phyloP scores from a whole-genome alignment of 1,140 invertebrate genomes.

The Caenorhabditis latens region DNA sequence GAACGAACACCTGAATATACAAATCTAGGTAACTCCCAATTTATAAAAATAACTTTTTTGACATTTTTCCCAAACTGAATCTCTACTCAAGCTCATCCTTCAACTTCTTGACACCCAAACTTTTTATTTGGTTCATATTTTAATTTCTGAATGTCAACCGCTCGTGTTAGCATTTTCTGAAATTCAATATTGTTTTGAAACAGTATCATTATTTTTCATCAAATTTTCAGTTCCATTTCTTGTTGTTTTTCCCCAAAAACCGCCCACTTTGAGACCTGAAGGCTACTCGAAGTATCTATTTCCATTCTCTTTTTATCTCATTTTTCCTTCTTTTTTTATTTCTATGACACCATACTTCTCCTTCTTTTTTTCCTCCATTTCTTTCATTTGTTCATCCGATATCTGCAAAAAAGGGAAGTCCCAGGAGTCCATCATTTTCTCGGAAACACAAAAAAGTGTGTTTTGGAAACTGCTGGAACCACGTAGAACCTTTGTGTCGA shows the following conservation, averaged over 20 bases:
- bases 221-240: too few species aligned
- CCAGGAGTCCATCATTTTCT: constrained; percentile 26
- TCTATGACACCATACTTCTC: not conserved
- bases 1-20: too few species aligned
- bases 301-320: constrained; percentile 11
- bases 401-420: constrained; percentile 1
- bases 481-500: constrained; percentile 5
- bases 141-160: too few species aligned
- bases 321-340: not conserved
- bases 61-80: too few species aligned
- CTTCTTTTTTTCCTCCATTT: not conserved
- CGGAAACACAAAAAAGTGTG: constrained; percentile 30
- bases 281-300: constrained; percentile 23
- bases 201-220: too few species aligned
- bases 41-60: too few species aligned
- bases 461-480: not conserved
- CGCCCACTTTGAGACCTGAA: not conserved
- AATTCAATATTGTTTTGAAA: too few species aligned
- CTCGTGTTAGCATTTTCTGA: too few species aligned
- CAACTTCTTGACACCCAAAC: too few species aligned
- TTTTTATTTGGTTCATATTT: too few species aligned
- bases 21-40: too few species aligned
- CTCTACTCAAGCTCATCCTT: too few species aligned
- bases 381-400: constrained; percentile 25
- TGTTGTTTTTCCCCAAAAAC: not conserved